Percentiles rank a stretch among this genome's conserved stretches.
These are phyloP conservation scores for Ia io DNA, from an alignment of 2,113 vertebrate species.

Conservation along the genomic window DNA sequence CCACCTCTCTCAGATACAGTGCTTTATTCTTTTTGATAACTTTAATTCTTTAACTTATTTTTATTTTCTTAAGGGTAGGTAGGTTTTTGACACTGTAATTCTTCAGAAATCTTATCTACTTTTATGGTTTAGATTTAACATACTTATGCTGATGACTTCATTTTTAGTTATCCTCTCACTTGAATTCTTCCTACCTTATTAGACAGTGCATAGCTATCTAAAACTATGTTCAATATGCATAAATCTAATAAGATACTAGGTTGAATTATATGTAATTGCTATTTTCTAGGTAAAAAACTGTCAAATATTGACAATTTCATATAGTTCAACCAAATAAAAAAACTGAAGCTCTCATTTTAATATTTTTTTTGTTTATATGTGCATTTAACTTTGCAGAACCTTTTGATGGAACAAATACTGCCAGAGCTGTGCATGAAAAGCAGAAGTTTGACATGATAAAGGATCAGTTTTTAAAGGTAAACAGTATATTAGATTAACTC, in stretches of 20 bases:
- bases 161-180: neutral
- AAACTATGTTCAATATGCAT: neutral
- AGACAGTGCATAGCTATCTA: neutral
- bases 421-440: constrained; percentile 95
- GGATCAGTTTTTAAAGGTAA: constrained; percentile 90
- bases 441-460: constrained; percentile 92
- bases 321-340: constrained; percentile 24
- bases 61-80: neutral
- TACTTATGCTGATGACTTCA: neutral
- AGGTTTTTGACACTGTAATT: neutral
- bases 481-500: neutral
- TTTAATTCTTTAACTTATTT: constrained; percentile 33
- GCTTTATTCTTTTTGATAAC: constrained; percentile 12
- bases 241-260: neutral
- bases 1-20: neutral
- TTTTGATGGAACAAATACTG: constrained; percentile 95
- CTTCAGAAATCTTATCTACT: neutral
- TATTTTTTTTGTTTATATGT: constrained; percentile 33
- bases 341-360: neutral
- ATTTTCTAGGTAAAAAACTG: constrained; percentile 1
- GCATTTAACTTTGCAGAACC: constrained; percentile 87
- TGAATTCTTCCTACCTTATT: neutral
- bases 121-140: constrained; percentile 4
- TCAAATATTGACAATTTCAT: neutral
- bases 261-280: neutral